Evolutionary conservation across 2,113 vertebrate species (phyloP).

Genomic region (Chaetops frenatus): DNA sequence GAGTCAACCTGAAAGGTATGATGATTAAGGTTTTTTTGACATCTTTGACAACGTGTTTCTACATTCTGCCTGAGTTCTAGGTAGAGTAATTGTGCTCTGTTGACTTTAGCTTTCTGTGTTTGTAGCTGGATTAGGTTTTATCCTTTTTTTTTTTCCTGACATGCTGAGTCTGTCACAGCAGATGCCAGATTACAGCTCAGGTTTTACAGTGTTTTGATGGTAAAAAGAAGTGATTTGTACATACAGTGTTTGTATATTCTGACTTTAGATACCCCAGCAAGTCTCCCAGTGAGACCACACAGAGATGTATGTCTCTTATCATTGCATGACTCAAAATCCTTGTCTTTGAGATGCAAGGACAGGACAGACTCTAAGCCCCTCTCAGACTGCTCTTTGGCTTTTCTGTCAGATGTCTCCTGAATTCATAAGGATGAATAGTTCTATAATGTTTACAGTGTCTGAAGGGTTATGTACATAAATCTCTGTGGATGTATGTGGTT

Average conservation of each 20-base stretch:
- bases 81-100: background rate
- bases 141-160: background rate
- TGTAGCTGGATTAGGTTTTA: background rate
- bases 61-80: background rate
- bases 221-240: background rate
- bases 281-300: background rate
- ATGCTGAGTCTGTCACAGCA: background rate
- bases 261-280: background rate
- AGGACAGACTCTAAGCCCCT: background rate
- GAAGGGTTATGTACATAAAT: background rate
- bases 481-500: background rate
- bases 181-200: background rate
- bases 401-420: background rate
- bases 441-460: background rate
- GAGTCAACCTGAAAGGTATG: background rate
- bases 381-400: background rate
- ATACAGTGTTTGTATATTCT: background rate
- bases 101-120: background rate
- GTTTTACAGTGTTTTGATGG: background rate
- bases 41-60: background rate
- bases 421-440: background rate
- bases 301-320: background rate
- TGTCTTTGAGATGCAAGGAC: background rate
- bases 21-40: background rate
- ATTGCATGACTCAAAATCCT: accelerated